A percentile compares a stretch with the other conserved stretches of the same genome.
phyloP scores from a whole-genome alignment of 2,113 vertebrate species.

The Microcebus jonahi region DNA sequence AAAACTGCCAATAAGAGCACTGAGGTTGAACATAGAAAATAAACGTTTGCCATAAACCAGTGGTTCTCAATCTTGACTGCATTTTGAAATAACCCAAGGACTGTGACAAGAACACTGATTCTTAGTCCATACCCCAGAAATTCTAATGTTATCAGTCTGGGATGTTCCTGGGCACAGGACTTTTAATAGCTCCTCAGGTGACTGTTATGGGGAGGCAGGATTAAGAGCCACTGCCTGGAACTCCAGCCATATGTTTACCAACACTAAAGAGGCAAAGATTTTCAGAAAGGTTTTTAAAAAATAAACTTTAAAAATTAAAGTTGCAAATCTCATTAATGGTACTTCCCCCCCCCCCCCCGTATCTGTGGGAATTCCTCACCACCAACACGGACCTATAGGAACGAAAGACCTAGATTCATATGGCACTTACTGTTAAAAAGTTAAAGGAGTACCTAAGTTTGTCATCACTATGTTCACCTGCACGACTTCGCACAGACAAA shows the following conservation, averaged over 20 bases:
- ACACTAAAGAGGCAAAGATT: neutral
- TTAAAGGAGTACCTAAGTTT: neutral
- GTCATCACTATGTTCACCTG: neutral
- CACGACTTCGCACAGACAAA: accelerated
- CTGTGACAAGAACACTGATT: neutral
- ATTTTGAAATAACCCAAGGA: neutral
- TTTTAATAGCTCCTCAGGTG: neutral
- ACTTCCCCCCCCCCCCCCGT: neutral
- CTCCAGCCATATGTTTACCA: neutral
- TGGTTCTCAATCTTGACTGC: neutral
- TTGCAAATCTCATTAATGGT: neutral
- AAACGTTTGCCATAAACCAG: neutral
- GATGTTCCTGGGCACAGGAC: neutral
- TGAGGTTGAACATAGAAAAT: neutral
- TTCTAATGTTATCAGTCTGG: neutral
- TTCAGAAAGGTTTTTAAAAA: neutral
- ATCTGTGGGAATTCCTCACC: neutral
- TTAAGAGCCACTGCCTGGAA: neutral
- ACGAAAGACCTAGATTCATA: neutral
- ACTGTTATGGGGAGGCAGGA: neutral
- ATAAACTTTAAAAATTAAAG: neutral
- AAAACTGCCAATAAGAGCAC: neutral
- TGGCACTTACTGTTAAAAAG: neutral
- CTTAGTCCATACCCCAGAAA: neutral
- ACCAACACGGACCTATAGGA: neutral